phyloP scores from a whole-genome alignment of 2,888 invertebrate genomes.

The Eurytoma californica region DNA sequence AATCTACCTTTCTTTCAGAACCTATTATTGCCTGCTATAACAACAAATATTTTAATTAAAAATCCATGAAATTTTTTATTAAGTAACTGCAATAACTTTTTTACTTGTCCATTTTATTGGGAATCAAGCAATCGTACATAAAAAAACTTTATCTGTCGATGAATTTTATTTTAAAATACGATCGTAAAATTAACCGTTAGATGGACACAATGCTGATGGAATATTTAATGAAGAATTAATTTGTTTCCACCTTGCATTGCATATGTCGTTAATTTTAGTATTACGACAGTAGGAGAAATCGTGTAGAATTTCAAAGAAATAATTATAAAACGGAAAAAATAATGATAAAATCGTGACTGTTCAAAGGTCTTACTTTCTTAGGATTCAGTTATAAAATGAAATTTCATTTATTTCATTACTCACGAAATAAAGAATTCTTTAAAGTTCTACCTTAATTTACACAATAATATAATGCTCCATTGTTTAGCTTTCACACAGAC shows the following conservation, averaged over 20 bases:
- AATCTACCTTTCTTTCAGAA: background rate
- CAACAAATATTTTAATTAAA: no score
- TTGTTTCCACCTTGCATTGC: background rate
- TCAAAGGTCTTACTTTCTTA: conserved; percentile 47
- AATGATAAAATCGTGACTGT: conserved; percentile 36
- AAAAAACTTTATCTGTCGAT: no score
- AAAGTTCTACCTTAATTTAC: conserved; percentile 50
- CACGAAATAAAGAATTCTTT: conserved; percentile 42
- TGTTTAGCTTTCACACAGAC: conserved; percentile 53
- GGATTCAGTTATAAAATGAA: conserved; percentile 44
- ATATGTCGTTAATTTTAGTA: conserved; percentile 27
- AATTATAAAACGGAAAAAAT: conserved; percentile 48
- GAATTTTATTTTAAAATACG: background rate
- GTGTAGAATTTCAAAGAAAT: background rate
- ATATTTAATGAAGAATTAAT: conserved; percentile 6
- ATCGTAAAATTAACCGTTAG: conserved; percentile 17
- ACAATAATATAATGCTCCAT: conserved; percentile 54
- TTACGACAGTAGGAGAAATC: conserved; percentile 19
- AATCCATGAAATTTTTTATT: no score
- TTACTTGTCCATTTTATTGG: no score
- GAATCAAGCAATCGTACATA: no score
- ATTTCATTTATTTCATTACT: conserved; percentile 53
- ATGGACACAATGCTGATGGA: background rate
- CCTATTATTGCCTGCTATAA: no score
- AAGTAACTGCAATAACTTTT: no score